These are phyloP conservation scores for Oncorhynchus keta DNA, from an alignment of 2,113 vertebrate species.

Conservation along the genomic window DNA sequence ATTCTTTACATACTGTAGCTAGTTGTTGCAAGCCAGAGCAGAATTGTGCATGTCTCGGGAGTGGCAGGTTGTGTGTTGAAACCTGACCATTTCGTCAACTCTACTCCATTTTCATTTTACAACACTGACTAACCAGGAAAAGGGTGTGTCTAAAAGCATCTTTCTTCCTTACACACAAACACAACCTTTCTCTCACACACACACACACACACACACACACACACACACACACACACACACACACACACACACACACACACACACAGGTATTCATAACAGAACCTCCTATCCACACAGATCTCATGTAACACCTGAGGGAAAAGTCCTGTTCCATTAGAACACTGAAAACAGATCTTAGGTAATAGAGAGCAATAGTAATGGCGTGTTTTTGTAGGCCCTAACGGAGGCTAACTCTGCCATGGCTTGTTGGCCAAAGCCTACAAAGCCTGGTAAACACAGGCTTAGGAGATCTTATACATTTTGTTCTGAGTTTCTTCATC, in stretches of 20 bases:
- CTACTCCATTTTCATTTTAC: slow-evolving; percentile 37
- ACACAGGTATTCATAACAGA: background rate
- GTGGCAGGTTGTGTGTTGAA: slow-evolving; percentile 32
- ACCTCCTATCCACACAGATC: background rate
- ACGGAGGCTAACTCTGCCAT: too few relatives aligned
- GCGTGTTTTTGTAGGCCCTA: too few relatives aligned
- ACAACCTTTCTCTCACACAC: background rate
- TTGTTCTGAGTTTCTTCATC: too few relatives aligned
- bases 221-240: background rate
- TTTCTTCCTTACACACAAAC: background rate
- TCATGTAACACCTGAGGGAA: background rate
- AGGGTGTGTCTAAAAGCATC: slow-evolving; percentile 13
- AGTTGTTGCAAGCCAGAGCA: background rate
- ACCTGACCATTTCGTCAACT: slow-evolving; percentile 36
- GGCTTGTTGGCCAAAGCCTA: too few relatives aligned
- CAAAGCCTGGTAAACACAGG: too few relatives aligned
- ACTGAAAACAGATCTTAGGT: slow-evolving; percentile 41
- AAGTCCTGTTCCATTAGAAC: slow-evolving; percentile 15
- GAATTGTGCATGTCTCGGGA: background rate
- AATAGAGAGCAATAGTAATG: background rate
- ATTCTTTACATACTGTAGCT: background rate
- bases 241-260: background rate
- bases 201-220: background rate
- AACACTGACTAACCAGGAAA: slow-evolving; percentile 51
- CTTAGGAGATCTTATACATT: too few relatives aligned